Evolutionary conservation across 1,140 invertebrate genomes (phyloP), one percentile per base, ranked within the genome.

Genomic region (Saxidomus purpurata): DNA sequence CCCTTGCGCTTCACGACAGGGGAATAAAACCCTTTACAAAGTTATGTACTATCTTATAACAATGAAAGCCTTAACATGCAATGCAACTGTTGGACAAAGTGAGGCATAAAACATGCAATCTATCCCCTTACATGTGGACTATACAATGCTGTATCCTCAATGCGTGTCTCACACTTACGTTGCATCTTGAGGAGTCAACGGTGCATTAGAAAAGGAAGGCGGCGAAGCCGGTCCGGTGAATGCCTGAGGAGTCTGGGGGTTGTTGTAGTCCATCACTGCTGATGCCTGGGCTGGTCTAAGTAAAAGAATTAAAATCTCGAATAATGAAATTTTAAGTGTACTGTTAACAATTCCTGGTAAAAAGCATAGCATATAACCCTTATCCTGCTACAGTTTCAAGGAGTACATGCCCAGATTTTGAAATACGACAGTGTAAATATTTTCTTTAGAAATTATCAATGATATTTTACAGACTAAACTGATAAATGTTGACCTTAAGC

Each of bases 51-150:
- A 11, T 40, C 15, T 31, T 11, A 11, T 22, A n/a, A n/a, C n/a
- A n/a, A n/a, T n/a, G n/a, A n/a, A n/a, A n/a, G 47, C 52, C n/a
- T 13, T 22, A 55, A 22, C 52, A 11, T 55, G 22, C 22, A 55
- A 22, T 15, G 43, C 4, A 55, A 55, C 52, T 55, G 52, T 22
- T 55, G 52, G 52, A 55, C 52, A 55, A 15, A 11, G 3, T 15
- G 4, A 4, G 19, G n/a, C 52, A 55, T n/a, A n/a, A 49, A 79
- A 79, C 76, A 31, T 79, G 76, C 76, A 79, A 79, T 47, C 49
- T 52, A 49, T 25, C 76, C 76, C 76, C 76, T 79, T 79, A 79
- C 76, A 79, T 79, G 76, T 52, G 17, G 71, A 79, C 25, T 55
- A 79, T 38, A 79, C 76, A 31, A 79, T 79, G 76, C 47, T 25